A percentile compares a stretch with the other conserved stretches of the same genome.
These are phyloP conservation scores for Schizopygopsis malacanthus DNA, from an alignment of 2,797 vertebrate genomes.

Conservation along the genomic window DNA sequence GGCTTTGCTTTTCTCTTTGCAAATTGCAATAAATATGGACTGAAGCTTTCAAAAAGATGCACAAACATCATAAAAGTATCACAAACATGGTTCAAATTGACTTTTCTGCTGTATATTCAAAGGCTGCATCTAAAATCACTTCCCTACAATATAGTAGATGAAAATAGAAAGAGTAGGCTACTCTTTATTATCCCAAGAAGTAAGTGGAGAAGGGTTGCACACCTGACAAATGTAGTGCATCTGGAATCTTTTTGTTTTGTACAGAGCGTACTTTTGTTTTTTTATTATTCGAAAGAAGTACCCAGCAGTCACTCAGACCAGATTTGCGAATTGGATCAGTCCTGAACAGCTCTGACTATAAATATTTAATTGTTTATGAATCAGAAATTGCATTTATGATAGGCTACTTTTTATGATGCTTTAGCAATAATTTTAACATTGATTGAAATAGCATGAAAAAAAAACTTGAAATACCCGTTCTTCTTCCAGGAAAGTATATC, in stretches of 20 bases:
- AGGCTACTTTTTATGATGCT: not conserved
- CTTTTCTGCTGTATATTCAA: not conserved
- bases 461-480: not conserved
- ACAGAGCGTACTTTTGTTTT: not conserved
- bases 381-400: not conserved
- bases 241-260: not conserved
- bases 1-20: not conserved
- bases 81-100: no score
- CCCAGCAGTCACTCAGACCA: not conserved
- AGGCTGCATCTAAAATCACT: no score
- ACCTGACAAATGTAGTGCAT: not conserved
- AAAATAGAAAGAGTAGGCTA: no score
- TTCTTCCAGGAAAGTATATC: not conserved
- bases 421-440: not conserved
- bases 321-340: not conserved
- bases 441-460: not conserved
- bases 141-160: no score
- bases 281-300: not conserved
- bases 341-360: not conserved
- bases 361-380: not conserved
- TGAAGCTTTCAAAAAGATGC: not conserved
- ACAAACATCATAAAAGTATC: not conserved
- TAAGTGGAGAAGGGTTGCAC: not conserved
- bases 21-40: not conserved
- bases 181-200: not conserved